Conservation (phyloP, 2,113 vertebrate species). For the Amblyornis subalaris region DNA sequence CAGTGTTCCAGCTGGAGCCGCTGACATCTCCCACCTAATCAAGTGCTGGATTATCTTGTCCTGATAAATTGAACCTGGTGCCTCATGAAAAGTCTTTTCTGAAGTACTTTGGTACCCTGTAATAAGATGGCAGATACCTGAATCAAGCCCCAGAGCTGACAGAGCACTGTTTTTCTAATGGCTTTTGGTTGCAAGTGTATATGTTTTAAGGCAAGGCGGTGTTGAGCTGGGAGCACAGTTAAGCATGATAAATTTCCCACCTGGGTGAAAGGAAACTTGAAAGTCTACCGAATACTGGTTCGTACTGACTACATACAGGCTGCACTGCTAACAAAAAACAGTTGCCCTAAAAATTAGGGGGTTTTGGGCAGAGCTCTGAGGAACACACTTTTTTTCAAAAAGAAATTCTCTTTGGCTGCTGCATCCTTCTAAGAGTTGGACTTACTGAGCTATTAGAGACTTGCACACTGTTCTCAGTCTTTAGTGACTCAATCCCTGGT, state of each 20-base stretch:
- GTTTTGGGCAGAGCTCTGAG: slow-evolving; percentile 6
- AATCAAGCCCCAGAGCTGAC: slow-evolving; percentile 72
- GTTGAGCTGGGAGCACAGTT: slow-evolving; percentile 39
- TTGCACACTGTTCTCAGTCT: not conserved
- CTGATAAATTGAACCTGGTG: slow-evolving; percentile 78
- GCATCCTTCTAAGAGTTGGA: not conserved
- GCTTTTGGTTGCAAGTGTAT: slow-evolving; percentile 77
- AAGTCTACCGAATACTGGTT: not conserved
- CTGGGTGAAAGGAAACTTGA: not conserved
- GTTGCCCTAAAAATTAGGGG: not conserved
- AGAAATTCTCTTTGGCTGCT: not conserved
- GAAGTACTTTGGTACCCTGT: slow-evolving; percentile 58
- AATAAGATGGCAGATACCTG: slow-evolving; percentile 64
- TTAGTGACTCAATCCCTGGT: not conserved
- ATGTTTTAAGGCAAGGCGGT: slow-evolving; percentile 71
- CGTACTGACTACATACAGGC: not conserved
- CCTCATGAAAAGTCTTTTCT: slow-evolving; percentile 72
- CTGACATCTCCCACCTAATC: slow-evolving; percentile 76
- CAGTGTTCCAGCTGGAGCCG: slow-evolving; percentile 43
- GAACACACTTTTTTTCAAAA: not conserved
- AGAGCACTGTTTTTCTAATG: slow-evolving; percentile 69
- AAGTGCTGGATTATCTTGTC: slow-evolving; percentile 79
- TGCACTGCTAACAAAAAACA: not conserved
- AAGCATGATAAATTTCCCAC: slow-evolving; percentile 58
- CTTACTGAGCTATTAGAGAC: not conserved